phyloP scores from a whole-genome alignment of 2,797 vertebrate species.

The Siniperca obscura region DNA sequence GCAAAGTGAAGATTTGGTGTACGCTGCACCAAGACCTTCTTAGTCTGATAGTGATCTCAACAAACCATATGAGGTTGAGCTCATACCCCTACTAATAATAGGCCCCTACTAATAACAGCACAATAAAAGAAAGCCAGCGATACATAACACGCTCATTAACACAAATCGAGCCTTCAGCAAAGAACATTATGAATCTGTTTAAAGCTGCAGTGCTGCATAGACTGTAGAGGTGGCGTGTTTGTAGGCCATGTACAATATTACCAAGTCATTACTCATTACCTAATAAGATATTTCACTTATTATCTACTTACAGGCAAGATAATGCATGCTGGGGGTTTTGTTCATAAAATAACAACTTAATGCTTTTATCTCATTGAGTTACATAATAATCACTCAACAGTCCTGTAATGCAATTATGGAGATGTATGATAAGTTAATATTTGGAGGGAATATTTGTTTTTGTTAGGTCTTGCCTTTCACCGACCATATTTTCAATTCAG shows the following conservation, averaged over 20 bases:
- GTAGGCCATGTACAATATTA: slow-evolving; percentile 33
- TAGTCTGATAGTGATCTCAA: background rate
- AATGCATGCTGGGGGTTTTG: slow-evolving; percentile 42
- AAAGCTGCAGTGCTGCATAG: slow-evolving; percentile 40
- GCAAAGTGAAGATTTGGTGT: background rate
- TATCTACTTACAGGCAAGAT: slow-evolving; percentile 48
- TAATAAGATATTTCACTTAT: slow-evolving; percentile 65
- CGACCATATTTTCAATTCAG: slow-evolving; percentile 24
- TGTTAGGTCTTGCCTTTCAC: slow-evolving; percentile 29
- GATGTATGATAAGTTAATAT: slow-evolving; percentile 22
- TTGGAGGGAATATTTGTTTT: slow-evolving; percentile 38
- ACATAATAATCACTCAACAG: slow-evolving; percentile 41
- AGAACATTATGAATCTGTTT: slow-evolving; percentile 59
- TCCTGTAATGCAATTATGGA: slow-evolving; percentile 41
- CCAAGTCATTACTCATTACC: slow-evolving; percentile 56
- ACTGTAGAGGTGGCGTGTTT: slow-evolving; percentile 39
- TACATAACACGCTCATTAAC: slow-evolving; percentile 55
- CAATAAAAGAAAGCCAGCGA: slow-evolving; percentile 55
- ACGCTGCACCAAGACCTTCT: background rate
- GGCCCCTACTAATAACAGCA: slow-evolving; percentile 44
- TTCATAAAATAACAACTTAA: slow-evolving; percentile 29
- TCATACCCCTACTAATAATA: slow-evolving; percentile 37
- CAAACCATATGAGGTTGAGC: background rate
- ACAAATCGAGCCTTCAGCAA: slow-evolving; percentile 63
- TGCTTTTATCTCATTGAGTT: slow-evolving; percentile 54